A percentile compares a stretch with the other conserved stretches of the same genome.
Conservation (phyloP, 2,797 vertebrate species). For the Chaenodraco wilsoni region DNA sequence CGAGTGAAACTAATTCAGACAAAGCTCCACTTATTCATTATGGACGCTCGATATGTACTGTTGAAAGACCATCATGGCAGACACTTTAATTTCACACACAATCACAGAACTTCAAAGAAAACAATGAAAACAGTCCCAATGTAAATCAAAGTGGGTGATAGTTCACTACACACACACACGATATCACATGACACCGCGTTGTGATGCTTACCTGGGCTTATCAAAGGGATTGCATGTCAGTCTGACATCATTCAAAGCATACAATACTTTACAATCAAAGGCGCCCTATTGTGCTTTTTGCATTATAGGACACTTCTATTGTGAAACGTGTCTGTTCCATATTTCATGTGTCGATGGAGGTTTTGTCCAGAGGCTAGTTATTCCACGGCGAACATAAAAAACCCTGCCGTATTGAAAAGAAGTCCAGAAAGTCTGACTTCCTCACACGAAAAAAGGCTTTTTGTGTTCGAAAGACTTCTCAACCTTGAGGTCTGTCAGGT, state of each 20-base stretch:
- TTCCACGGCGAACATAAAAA: neutral
- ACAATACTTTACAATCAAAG: too few relatives aligned
- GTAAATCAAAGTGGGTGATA: neutral
- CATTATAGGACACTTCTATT: neutral
- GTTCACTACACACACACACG: neutral
- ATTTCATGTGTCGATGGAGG: neutral
- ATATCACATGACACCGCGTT: neutral
- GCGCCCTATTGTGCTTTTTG: too few relatives aligned
- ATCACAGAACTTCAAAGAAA: conserved; percentile 11
- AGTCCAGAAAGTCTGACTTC: neutral
- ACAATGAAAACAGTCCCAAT: conserved; percentile 7
- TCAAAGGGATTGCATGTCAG: neutral
- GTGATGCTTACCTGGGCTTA: too few relatives aligned
- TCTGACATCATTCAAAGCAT: neutral
- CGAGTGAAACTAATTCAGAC: conserved; percentile 10
- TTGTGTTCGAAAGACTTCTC: neutral
- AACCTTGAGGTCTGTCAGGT: neutral
- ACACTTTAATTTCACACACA: conserved; percentile 54
- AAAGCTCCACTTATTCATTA: conserved; percentile 6
- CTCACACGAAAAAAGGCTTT: neutral
- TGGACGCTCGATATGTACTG: conserved; percentile 12
- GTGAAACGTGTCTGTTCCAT: neutral
- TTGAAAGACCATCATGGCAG: conserved; percentile 15
- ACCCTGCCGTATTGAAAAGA: neutral
- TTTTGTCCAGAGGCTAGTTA: neutral